Conservation (phyloP, 2,797 vertebrate genomes). For the Knipowitschia caucasica region DNA sequence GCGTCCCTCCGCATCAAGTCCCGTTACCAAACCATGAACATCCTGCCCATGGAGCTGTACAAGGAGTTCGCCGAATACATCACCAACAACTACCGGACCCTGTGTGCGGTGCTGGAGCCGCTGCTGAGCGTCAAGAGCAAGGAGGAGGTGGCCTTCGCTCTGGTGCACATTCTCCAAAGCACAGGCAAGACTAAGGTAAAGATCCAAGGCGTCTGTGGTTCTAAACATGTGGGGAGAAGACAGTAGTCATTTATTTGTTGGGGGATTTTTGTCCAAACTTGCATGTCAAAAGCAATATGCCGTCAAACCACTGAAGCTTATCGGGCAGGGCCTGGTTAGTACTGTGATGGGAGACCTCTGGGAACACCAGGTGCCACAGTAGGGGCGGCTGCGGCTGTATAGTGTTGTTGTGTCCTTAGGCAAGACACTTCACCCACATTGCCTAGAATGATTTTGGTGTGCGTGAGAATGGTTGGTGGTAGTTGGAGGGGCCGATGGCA, state of each 20-base stretch:
- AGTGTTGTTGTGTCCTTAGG: too few relatives aligned
- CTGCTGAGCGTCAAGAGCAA: constrained; percentile 95
- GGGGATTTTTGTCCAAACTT: too few relatives aligned
- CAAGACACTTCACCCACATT: too few relatives aligned
- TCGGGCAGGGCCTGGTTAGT: too few relatives aligned
- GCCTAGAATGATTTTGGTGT: too few relatives aligned
- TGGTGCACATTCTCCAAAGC: constrained; percentile 96
- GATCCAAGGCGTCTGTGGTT: background rate
- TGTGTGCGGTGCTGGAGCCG: constrained; percentile 90
- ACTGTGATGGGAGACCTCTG: too few relatives aligned
- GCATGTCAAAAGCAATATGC: background rate
- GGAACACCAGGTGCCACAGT: too few relatives aligned
- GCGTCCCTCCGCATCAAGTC: constrained; percentile 91
- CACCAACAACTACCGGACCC: constrained; percentile 94
- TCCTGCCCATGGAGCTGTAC: constrained; percentile 97
- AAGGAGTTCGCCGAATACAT: constrained; percentile 97
- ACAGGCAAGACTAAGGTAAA: constrained; percentile 91
- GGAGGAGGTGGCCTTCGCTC: constrained; percentile 94
- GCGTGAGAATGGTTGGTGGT: too few relatives aligned
- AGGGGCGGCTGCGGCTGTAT: too few relatives aligned
- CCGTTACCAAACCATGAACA: constrained; percentile 97
- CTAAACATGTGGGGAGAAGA: background rate
- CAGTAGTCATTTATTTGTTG: background rate
- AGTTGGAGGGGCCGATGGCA: too few relatives aligned
- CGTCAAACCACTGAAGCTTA: too few relatives aligned